These are phyloP conservation scores for Sphyrna mokarran DNA, from an alignment of 2,113 vertebrate genomes.

Conservation along the genomic window DNA sequence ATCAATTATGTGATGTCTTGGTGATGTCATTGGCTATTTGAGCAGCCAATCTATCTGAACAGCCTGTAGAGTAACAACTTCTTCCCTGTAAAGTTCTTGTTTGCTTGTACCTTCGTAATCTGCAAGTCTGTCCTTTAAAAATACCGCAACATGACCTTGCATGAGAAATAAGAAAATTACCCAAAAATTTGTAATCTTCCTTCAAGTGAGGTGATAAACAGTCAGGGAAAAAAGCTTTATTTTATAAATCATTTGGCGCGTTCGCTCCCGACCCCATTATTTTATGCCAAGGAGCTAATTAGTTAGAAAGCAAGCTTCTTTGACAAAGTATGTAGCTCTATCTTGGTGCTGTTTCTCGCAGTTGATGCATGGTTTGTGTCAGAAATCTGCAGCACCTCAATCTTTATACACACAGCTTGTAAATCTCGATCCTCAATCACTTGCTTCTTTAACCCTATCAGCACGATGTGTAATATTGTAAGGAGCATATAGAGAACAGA, in stretches of 20 bases:
- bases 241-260: background rate
- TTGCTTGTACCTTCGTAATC: too few species aligned
- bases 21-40: too few species aligned
- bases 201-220: background rate
- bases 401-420: background rate
- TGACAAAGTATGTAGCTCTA: background rate
- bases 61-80: too few species aligned
- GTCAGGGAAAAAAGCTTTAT: background rate
- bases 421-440: background rate
- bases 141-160: background rate
- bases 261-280: background rate
- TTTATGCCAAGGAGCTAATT: slow-evolving; percentile 16
- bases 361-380: background rate
- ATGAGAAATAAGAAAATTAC: background rate
- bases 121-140: too few species aligned
- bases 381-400: too few species aligned
- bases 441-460: background rate
- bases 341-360: background rate
- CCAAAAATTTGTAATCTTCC: background rate
- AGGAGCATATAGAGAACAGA: too few species aligned
- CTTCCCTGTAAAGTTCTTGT: too few species aligned
- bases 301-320: background rate
- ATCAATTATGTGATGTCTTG: too few species aligned
- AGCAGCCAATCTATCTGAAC: too few species aligned
- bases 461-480: too few species aligned